Conservation (phyloP, 2,888 invertebrate species). For the Proisotoma minuta region DNA sequence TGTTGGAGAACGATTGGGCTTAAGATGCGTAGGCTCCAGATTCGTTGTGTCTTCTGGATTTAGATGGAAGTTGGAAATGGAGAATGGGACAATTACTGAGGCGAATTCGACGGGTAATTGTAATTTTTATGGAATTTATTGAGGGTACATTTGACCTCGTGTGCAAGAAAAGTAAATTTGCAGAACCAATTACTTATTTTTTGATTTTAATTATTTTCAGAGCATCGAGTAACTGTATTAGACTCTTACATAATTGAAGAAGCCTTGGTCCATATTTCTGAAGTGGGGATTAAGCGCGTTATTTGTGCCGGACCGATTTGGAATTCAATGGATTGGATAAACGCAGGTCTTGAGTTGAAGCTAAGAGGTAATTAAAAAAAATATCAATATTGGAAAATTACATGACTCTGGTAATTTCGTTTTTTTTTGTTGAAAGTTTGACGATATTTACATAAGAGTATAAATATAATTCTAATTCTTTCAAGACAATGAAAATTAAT, state of each 20-base stretch:
- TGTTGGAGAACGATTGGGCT: constrained; percentile 28
- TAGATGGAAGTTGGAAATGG: constrained; percentile 27
- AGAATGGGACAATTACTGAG: constrained; percentile 26
- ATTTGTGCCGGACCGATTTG: constrained; percentile 31
- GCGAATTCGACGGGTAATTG: constrained; percentile 21
- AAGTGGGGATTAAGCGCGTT: constrained; percentile 20
- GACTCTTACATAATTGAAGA: constrained; percentile 22
- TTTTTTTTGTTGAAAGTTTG: no score
- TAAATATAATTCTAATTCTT: no score
- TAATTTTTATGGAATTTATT: not conserved
- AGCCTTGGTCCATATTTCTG: constrained; percentile 19
- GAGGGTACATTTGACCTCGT: not conserved
- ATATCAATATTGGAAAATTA: no score
- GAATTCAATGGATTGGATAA: constrained; percentile 32
- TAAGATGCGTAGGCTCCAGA: constrained; percentile 23
- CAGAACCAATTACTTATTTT: no score
- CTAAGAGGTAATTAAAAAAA: constrained; percentile 25
- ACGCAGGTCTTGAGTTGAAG: constrained; percentile 11
- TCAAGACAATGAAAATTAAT: no score
- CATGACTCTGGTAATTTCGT: no score
- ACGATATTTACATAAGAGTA: no score
- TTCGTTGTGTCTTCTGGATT: constrained; percentile 33
- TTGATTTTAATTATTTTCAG: no score
- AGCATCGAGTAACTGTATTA: not conserved
- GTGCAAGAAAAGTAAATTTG: no score